Percentiles rank a stretch among this genome's conserved stretches.
Conservation (phyloP, 2,888 invertebrate genomes). For the Conus canariensis region DNA sequence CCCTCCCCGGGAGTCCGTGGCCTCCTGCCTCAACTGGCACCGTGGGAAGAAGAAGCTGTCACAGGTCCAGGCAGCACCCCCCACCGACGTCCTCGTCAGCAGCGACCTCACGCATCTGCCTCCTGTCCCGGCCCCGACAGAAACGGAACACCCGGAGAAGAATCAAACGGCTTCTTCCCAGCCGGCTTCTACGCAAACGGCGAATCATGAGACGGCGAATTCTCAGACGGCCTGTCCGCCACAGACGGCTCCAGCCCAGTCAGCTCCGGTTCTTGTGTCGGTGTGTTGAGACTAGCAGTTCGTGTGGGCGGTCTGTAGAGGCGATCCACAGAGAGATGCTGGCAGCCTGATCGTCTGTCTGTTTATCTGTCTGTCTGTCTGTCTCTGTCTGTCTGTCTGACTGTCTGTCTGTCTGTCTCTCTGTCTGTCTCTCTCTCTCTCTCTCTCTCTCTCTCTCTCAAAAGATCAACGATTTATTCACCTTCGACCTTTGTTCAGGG, state of each 20-base stretch:
- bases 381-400: not conserved
- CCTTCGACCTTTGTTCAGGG: too few species aligned
- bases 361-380: conserved; percentile 13
- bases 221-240: too few species aligned
- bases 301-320: too few species aligned
- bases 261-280: too few species aligned
- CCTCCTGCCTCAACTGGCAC: conserved; percentile 31
- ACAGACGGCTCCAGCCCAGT: too few species aligned
- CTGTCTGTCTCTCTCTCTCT: not conserved
- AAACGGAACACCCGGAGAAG: too few species aligned
- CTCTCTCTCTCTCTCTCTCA: not conserved
- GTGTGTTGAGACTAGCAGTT: too few species aligned
- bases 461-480: not conserved
- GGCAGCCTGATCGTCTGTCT: not conserved
- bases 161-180: too few species aligned
- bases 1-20: not conserved
- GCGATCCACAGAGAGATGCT: too few species aligned
- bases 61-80: not conserved
- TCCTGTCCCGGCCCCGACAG: not conserved
- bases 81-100: not conserved
- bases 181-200: too few species aligned
- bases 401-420: not conserved
- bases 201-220: too few species aligned
- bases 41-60: not conserved
- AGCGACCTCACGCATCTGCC: not conserved